Evolutionary conservation across 2,113 vertebrate species (phyloP).

Genomic region (Physeter macrocephalus): DNA sequence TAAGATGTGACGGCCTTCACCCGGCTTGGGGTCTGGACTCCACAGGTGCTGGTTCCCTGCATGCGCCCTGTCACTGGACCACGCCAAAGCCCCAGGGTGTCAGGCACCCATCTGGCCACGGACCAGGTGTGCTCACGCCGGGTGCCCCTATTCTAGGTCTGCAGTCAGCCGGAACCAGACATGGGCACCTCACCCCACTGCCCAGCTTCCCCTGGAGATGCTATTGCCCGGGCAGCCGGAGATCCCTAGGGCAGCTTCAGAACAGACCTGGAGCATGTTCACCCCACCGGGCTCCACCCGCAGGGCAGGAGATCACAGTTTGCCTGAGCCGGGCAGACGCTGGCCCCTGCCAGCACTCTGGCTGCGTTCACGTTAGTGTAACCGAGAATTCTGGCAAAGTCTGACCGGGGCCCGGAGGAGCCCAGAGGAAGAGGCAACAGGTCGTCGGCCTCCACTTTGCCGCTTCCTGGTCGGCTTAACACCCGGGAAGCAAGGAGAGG

Average conservation of each 20-base stretch:
- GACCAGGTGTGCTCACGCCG: background rate
- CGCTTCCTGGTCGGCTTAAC: background rate
- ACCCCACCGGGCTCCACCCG: background rate
- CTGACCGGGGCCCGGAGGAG: background rate
- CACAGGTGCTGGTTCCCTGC: background rate
- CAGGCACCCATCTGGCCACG: background rate
- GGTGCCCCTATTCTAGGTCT: background rate
- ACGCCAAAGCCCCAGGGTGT: background rate
- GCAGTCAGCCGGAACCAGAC: background rate
- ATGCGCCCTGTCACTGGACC: background rate
- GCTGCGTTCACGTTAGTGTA: background rate
- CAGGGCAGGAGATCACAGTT: background rate
- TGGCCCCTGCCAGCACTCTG: background rate
- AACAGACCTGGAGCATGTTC: background rate
- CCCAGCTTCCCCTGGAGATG: background rate
- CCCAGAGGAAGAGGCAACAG: background rate
- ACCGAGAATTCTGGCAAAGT: background rate
- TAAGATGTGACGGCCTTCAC: background rate
- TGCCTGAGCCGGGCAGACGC: background rate
- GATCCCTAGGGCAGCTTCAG: background rate
- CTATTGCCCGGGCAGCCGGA: background rate
- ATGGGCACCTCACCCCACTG: fast-evolving
- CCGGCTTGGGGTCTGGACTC: background rate
- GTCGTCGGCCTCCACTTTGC: background rate
- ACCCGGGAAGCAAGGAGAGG: background rate